Evolutionary conservation across 2,113 vertebrate genomes (phyloP), one percentile per base, ranked within the genome.

Genomic region (Catharus fuscescens): DNA sequence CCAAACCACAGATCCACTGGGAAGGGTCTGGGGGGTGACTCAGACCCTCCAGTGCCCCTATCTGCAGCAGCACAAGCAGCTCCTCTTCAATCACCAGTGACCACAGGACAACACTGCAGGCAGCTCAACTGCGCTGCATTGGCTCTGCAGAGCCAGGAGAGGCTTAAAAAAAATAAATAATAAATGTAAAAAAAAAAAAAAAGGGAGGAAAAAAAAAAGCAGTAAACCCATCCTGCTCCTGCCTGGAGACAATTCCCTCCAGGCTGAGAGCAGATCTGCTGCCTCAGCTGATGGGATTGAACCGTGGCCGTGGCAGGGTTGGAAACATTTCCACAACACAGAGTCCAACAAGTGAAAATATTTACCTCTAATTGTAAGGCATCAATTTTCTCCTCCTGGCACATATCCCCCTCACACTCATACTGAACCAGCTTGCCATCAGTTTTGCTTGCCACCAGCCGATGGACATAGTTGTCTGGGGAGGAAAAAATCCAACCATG

Each of bases 381-480:
- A 86, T 99, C 99, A 2, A 99, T 99, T 94, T 99, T 99, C 97
- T 99, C 99, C 20, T 99, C 99, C 70, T 99, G 99, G 97, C 99
- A 99, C 48, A 98, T 98, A 88, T 99, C 99, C n/a, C 99, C 99
- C 85, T 99, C 99, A 59, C 99, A 99, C 86, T 99, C 99, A 11
- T 99, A 99, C 97, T 99, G 99, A 23, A 99, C 99, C 91, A 99
- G 98, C 98, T 99, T 99, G 66, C 99, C 99, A 36, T 99, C 99
- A 0, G 99, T 99, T 97, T 99, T 99, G 96, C 99, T 99, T 65
- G 99, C 99, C 94, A 99, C 99, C 88, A 99, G 98, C 18, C 99
- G 99, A 87, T 99, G 99, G 23, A 99, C 99, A 34, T 99, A 99
- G 96, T 99, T 99, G 97, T 99, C 99, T 99, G 85, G 53, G 67